Percentiles rank a stretch among this genome's conserved stretches.
Evolutionary conservation across 2,888 invertebrate species (phyloP).

Genomic region (Falcaria lacertinaria): DNA sequence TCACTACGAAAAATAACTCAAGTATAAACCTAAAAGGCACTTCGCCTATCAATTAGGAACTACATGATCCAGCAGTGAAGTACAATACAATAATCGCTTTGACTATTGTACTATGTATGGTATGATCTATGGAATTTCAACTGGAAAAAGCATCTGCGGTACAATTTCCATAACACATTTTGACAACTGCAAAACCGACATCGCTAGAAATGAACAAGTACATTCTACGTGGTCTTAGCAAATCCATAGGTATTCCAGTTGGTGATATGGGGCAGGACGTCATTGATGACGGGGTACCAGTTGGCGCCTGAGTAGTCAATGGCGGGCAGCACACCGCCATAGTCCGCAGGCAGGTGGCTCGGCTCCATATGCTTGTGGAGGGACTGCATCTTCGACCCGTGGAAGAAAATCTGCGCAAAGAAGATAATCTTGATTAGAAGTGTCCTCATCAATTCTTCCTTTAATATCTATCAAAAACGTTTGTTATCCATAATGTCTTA

Average conservation of each 20-base stretch:
- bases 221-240: slow-evolving; percentile 66
- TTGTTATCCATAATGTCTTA: too few species aligned
- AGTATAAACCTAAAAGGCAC: too few species aligned
- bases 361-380: slow-evolving; percentile 86
- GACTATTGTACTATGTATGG: too few species aligned
- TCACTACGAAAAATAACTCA: too few species aligned
- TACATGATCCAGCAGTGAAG: too few species aligned
- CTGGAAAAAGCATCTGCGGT: not conserved
- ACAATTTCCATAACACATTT: slow-evolving; percentile 1
- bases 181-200: not conserved
- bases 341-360: slow-evolving; percentile 85
- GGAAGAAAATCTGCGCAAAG: slow-evolving; percentile 86
- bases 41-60: too few species aligned
- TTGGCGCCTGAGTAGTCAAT: slow-evolving; percentile 88
- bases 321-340: slow-evolving; percentile 85
- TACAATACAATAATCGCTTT: too few species aligned
- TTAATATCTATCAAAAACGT: too few species aligned
- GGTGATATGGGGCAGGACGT: slow-evolving; percentile 82
- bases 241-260: slow-evolving; percentile 85
- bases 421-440: not conserved
- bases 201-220: not conserved
- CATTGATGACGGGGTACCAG: slow-evolving; percentile 86
- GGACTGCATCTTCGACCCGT: slow-evolving; percentile 88
- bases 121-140: too few species aligned
- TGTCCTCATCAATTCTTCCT: too few species aligned